Evolutionary conservation across 2,113 vertebrate genomes (phyloP), one percentile per base, ranked within the genome.

Genomic region (Ginglymostoma cirratum): DNA sequence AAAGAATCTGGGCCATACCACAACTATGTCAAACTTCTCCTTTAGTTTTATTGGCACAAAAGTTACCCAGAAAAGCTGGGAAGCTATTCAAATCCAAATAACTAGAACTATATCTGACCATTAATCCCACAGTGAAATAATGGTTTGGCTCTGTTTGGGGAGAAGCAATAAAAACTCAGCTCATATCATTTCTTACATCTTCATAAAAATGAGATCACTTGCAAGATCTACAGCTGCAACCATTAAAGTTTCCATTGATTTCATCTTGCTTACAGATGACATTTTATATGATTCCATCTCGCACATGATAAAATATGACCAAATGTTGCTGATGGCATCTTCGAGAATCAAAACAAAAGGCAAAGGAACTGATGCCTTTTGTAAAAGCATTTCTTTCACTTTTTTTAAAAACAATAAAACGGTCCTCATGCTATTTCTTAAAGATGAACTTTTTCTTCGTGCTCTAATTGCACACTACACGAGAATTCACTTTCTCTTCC

Each of bases 121-220:
- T 93, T 93, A 94, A 94, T 69, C 69, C 92, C n/a, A 69, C n/a
- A 94, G n/a, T 94, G 17, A 69, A 69, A 94, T 67, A 45, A 94
- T 69, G 67, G 19, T 42, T 94, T 94, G 34, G 34, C 90, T 38
- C 30, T 12, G 34, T 69, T n/a, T 21, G 30, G 66, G 65, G n/a
- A 69, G 38, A 24, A 90, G 24, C 86, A 90, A 61, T 66, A 94
- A 69, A 94, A 67, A 30, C 34, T 45, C 92, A 24, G 34, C 19
- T 21, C 67, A 66, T 67, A 38, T 94, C 30, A 67, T 94, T 94
- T 67, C 34, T 94, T 42, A 94, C 34, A 66, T 92, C 61, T 94
- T 94, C 90, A 34, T 67, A 38, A 66, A 42, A 65, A 66, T 94
- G 90, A 94, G 27, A 94, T 67, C 90, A 94, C 61, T 21, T 94